Evolutionary conservation across 2,113 vertebrate genomes (phyloP), one percentile per base, ranked within the genome.

Genomic region (Candoia aspera): DNA sequence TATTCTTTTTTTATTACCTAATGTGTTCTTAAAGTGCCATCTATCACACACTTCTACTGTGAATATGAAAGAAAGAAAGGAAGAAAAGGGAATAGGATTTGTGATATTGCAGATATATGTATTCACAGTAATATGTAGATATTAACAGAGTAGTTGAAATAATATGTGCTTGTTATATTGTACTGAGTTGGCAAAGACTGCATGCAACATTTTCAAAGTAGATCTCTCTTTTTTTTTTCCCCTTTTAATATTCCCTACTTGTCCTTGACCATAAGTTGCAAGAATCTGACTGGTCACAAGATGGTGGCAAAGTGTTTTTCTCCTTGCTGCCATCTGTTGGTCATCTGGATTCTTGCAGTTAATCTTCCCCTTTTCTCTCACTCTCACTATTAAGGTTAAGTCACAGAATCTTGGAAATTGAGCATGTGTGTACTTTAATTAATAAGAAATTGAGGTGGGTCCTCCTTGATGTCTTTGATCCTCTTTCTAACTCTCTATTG

Each of bases 1-100:
- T 29, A 73, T 84, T 94, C 62, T 93, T 24, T 59, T 37, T 91
- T 89, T 92, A n/a, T 92, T 95, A 21, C 12, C 90, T 8, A 46
- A 94, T 90, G 6, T 58, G 93, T 12, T 93, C 73, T 93, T 12
- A 91, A 92, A 60, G 24, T 88, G 8, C 91, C 33, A 90, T 57
- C 89, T 90, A 84, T 8, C 0, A 0, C 2, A 33, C 89, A 2
- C 21, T 87, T 1, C 6, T 90, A 2, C 23, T 90, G 3, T 79
- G 24, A 42, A 88, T 23, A 79, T 4, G 49, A 49, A 88, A 49
- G 54, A 42, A 42, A 42, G 42, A 53, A 88, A 91, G 46, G 1
- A 91, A 46, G 33, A 9, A 46, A 68, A n/a, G 46, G 29, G 57
- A 23, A 79, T 46, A 26, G 13, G 42, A 90, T 90, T 53, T 90